Evolutionary conservation across 2,797 vertebrate species (phyloP).

Genomic region (Oreonectes daqikongensis): DNA sequence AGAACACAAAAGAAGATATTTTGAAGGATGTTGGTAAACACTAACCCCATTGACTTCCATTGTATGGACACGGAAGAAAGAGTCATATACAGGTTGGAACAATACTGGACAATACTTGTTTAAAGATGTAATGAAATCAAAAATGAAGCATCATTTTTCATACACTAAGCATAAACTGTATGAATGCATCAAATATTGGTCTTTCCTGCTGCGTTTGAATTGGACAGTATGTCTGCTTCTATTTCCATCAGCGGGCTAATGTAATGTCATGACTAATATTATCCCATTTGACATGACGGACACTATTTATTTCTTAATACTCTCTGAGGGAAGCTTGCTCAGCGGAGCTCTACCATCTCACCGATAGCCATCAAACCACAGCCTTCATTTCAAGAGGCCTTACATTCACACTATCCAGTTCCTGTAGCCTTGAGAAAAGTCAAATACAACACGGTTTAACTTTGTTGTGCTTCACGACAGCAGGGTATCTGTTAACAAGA

Average conservation of each 20-base stretch:
- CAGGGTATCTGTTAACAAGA: neutral
- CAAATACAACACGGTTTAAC: conserved; percentile 16
- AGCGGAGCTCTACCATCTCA: conserved; percentile 54
- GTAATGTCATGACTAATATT: conserved; percentile 66
- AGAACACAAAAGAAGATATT: too few species aligned
- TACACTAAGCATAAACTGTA: neutral
- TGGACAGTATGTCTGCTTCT: conserved; percentile 56
- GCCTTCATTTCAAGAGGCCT: conserved; percentile 52
- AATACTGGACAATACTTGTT: neutral
- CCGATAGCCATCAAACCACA: conserved; percentile 51
- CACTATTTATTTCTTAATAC: conserved; percentile 64
- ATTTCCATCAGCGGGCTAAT: conserved; percentile 60
- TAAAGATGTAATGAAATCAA: conserved; percentile 6
- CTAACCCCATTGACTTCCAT: too few species aligned
- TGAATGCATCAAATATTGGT: conserved; percentile 20
- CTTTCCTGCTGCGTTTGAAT: conserved; percentile 42
- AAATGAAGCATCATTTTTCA: conserved; percentile 6
- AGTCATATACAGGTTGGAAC: too few species aligned
- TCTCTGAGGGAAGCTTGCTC: conserved; percentile 55
- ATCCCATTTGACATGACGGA: conserved; percentile 62
- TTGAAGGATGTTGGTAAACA: too few species aligned
- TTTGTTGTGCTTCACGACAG: conserved; percentile 22
- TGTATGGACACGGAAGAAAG: too few species aligned
- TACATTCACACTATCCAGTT: conserved; percentile 38
- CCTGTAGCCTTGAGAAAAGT: conserved; percentile 61